Conservation (phyloP, 2,888 invertebrate species). For the Rotaria magnacalcarata region DNA sequence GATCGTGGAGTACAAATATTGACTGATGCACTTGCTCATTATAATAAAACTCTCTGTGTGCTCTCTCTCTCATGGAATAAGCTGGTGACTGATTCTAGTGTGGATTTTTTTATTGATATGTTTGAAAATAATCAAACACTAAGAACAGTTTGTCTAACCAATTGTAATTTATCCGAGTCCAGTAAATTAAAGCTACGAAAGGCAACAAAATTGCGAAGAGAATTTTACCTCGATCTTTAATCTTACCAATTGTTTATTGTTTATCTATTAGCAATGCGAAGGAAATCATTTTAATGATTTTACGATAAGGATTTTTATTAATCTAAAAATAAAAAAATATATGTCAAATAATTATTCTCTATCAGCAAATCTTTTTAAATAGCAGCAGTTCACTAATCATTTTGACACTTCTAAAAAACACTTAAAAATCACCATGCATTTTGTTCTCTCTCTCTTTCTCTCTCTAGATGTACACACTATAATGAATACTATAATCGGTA, state of each 20-base stretch:
- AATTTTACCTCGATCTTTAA: neutral
- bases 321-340: too few relatives aligned
- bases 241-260: neutral
- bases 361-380: too few relatives aligned
- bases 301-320: too few relatives aligned
- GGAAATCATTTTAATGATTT: too few relatives aligned
- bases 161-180: neutral
- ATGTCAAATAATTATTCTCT: too few relatives aligned
- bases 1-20: neutral
- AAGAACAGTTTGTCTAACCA: neutral
- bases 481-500: too few relatives aligned
- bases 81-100: neutral
- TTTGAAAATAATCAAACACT: neutral
- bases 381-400: too few relatives aligned
- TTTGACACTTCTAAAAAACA: too few relatives aligned
- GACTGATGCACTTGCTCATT: neutral
- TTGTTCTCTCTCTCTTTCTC: too few relatives aligned
- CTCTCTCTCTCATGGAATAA: neutral
- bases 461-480: too few relatives aligned
- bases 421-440: too few relatives aligned
- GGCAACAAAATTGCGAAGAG: neutral
- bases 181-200: neutral
- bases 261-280: too few relatives aligned
- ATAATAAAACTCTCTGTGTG: neutral
- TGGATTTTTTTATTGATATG: neutral